Evolutionary conservation across 2,888 invertebrate species (phyloP).

Genomic region (Nasonovia ribisnigri): DNA sequence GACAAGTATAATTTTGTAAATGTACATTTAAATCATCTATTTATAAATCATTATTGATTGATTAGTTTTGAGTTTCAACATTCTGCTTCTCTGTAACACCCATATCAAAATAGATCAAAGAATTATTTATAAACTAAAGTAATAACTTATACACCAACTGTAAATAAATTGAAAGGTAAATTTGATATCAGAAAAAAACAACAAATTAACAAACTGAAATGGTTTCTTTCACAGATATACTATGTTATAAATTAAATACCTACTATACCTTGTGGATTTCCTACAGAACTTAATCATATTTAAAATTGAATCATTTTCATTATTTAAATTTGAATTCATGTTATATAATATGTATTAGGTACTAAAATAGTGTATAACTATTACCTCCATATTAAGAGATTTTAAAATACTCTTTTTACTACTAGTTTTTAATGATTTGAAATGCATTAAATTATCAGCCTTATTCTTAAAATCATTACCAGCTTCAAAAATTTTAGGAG

Average conservation of each 20-base stretch:
- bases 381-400: conserved; percentile 51
- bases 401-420: conserved; percentile 59
- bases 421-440: conserved; percentile 25
- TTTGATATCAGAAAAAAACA: neutral
- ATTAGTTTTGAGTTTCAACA: neutral
- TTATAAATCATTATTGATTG: neutral
- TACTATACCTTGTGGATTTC: neutral
- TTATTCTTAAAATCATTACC: conserved; percentile 22
- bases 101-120: neutral
- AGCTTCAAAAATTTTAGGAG: conserved; percentile 50
- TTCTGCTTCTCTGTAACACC: neutral
- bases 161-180: neutral
- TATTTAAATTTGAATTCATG: neutral
- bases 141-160: neutral
- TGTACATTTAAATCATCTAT: neutral
- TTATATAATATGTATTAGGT: neutral
- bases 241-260: neutral
- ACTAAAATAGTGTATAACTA: neutral
- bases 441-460: neutral
- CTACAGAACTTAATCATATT: neutral
- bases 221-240: neutral
- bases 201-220: neutral
- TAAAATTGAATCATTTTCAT: neutral
- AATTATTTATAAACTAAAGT: neutral
- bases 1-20: neutral